Evolutionary conservation across 2,113 vertebrate genomes (phyloP), one percentile per base, ranked within the genome.

Genomic region (Erinaceus europaeus): DNA sequence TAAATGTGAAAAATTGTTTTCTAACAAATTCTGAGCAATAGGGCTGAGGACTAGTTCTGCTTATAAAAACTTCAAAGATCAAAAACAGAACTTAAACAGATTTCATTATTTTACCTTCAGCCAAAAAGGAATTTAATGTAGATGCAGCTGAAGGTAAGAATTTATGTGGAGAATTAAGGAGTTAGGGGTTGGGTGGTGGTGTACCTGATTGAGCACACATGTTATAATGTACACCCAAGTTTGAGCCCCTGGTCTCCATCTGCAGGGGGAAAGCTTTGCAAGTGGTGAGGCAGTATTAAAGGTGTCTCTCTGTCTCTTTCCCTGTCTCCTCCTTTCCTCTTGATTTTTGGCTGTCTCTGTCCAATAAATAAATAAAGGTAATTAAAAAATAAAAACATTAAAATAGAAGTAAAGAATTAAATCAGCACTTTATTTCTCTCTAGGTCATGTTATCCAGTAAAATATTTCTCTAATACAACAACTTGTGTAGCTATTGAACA

Each of bases 51-150:
- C 25, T 72, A 81, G 13, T 42, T 84, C 36, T 82, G 21, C 17
- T 91, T 36, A 59, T 53, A 81, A 69, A n/a, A n/a, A 82, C 82
- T 76, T 84, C 86, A 87, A 79, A 82, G 11, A 40, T 46, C 14
- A 83, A 29, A 75, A 85, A 61, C n/a, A 50, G 7, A 69, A 68
- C 6, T 87, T 91, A 52, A 77, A 76, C 0, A 90, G 50, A 3
- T 4, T 92, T 83, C 9, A 68, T 59, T 89, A 64, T 84, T 86
- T 67, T 80, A 82, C 15, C 6, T 77, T 65, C 87, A 82, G 78
- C 17, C 13, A 64, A 75, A 82, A 32, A 64, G 23, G 42, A 73
- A 74, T 72, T 29, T 32, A 92, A 89, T 3, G 4, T 69, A 21
- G 21, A 44, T 34, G 3, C 13, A 69, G 0, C 59, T 74, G 67